Conservation (phyloP, 1,140 invertebrate genomes). For the Copidosoma floridanum region DNA sequence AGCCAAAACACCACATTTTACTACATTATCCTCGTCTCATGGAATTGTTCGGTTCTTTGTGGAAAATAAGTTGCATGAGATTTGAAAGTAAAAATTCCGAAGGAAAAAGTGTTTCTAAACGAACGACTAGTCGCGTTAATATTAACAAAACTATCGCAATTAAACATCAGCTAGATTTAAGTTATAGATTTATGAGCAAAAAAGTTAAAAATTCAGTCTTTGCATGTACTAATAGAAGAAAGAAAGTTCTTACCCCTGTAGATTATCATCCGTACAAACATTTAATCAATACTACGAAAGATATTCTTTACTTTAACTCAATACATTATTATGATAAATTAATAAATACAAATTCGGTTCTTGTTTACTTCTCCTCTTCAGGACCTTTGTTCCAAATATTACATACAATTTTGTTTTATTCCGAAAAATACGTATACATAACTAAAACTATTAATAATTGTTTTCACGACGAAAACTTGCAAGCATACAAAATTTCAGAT, state of each 20-base stretch:
- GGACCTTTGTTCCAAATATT: neutral
- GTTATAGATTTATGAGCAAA: neutral
- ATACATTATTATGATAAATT: neutral
- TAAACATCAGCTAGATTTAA: conserved; percentile 10
- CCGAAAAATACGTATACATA: too few species aligned
- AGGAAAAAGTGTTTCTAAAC: conserved; percentile 2
- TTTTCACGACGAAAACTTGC: too few species aligned
- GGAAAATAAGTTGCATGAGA: neutral
- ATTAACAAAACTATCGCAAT: conserved; percentile 5
- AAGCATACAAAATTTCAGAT: too few species aligned
- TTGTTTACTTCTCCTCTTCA: neutral
- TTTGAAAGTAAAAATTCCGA: conserved; percentile 14
- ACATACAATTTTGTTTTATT: too few species aligned
- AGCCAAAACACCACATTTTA: neutral
- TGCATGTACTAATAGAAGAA: neutral
- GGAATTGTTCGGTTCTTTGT: neutral
- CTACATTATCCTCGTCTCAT: neutral
- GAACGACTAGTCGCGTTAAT: conserved; percentile 1
- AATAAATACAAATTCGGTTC: neutral
- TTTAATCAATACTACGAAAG: too few species aligned
- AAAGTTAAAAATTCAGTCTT: neutral
- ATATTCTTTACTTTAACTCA: too few species aligned
- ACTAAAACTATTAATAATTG: too few species aligned
- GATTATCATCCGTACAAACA: neutral
- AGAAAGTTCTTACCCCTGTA: neutral